Percentiles rank a stretch among this genome's conserved stretches.
Conservation (phyloP, 2,797 vertebrate genomes). For the Phaenicophaeus curvirostris region DNA sequence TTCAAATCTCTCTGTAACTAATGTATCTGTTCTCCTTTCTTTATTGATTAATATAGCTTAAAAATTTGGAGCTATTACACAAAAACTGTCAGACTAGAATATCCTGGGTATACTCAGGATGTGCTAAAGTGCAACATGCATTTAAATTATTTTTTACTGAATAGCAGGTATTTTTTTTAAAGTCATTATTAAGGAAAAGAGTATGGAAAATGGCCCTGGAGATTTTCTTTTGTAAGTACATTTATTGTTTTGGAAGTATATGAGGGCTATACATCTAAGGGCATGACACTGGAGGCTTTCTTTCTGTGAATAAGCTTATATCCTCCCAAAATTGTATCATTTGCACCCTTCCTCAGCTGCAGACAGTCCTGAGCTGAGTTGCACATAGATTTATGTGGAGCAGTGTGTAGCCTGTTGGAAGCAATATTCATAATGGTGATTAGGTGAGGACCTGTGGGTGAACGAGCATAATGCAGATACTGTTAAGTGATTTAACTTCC, state of each 20-base stretch:
- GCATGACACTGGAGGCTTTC: not conserved
- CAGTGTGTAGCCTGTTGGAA: not conserved
- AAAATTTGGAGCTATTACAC: not conserved
- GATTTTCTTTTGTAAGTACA: not conserved
- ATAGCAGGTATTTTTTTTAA: not conserved
- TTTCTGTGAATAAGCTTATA: not conserved
- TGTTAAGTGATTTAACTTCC: conserved; percentile 14
- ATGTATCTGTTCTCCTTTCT: not conserved
- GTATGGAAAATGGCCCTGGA: not conserved
- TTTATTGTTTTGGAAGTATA: not conserved
- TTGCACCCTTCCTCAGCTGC: not conserved
- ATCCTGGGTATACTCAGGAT: not conserved
- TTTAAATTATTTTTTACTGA: not conserved
- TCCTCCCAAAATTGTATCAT: not conserved
- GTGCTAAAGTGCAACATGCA: not conserved
- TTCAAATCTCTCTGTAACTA: not conserved
- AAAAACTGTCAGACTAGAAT: not conserved
- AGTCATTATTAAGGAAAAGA: not conserved
- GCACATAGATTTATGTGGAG: not conserved
- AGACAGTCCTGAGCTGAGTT: not conserved
- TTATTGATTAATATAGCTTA: not conserved
- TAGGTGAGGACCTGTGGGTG: not conserved
- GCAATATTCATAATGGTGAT: not conserved
- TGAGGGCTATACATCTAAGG: not conserved
- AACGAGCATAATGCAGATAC: not conserved